Percentiles rank a stretch among this genome's conserved stretches.
Evolutionary conservation across 2,797 vertebrate genomes (phyloP).

Genomic region (Pseudopleuronectes americanus): DNA sequence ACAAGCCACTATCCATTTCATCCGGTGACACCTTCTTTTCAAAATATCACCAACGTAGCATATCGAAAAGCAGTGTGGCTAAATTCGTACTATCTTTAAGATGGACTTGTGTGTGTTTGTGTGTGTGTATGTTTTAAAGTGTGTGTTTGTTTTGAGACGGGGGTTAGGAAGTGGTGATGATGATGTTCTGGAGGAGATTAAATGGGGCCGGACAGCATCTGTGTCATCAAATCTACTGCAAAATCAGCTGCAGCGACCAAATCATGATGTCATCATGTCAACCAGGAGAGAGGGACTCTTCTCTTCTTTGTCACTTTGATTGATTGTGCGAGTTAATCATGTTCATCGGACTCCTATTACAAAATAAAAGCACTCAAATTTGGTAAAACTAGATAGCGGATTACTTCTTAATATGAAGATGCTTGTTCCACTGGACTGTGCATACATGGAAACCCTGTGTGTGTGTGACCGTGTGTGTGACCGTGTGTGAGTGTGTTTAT

Average conservation of each 20-base stretch:
- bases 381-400: constrained; percentile 1
- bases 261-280: constrained; percentile 71
- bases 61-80: not conserved
- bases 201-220: constrained; percentile 66
- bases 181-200: constrained; percentile 64
- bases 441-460: not conserved
- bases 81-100: constrained; percentile 16
- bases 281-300: constrained; percentile 37
- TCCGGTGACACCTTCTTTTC: constrained; percentile 16
- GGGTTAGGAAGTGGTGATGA: constrained; percentile 25
- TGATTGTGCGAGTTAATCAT: constrained; percentile 48
- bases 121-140: not conserved
- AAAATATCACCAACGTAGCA: not conserved
- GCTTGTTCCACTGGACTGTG: not conserved
- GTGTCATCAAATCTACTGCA: constrained; percentile 55
- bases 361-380: constrained; percentile 46
- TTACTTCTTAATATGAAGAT: not conserved
- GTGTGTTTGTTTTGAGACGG: not conserved
- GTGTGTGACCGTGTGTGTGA: constrained; percentile 15
- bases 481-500: constrained; percentile 52
- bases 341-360: constrained; percentile 22
- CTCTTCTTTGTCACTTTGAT: constrained; percentile 50
- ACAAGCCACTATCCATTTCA: constrained; percentile 45
- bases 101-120: not conserved
- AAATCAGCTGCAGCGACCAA: constrained; percentile 58